Percentiles rank a stretch among this genome's conserved stretches.
Evolutionary conservation across 1,140 invertebrate genomes (phyloP).

Genomic region (Microplitis demolitor): DNA sequence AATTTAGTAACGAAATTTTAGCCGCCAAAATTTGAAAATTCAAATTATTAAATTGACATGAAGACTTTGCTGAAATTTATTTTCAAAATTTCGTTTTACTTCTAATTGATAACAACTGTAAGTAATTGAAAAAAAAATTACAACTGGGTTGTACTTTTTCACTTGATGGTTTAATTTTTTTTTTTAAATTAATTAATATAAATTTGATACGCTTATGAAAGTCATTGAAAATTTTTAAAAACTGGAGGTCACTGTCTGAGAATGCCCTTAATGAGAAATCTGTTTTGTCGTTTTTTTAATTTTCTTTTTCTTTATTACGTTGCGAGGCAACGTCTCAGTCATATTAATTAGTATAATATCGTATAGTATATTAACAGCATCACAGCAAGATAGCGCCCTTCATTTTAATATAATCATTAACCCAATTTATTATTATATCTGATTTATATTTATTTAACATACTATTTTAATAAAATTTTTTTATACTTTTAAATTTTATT

Average conservation of each 20-base stretch:
- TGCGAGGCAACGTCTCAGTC: conserved; percentile 17
- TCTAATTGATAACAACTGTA: too few relatives aligned
- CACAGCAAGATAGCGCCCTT: conserved; percentile 62
- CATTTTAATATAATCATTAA: conserved; percentile 50
- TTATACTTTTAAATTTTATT: neutral
- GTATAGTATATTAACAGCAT: conserved; percentile 59
- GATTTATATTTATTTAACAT: conserved; percentile 42
- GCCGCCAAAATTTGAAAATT: too few relatives aligned
- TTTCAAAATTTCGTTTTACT: too few relatives aligned
- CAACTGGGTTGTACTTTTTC: too few relatives aligned
- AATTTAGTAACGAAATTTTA: too few relatives aligned
- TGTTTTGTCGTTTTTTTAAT: conserved; percentile 5
- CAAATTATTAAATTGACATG: too few relatives aligned
- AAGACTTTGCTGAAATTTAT: too few relatives aligned
- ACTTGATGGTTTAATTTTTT: too few relatives aligned
- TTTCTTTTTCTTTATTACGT: neutral
- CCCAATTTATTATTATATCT: neutral
- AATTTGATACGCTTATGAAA: neutral
- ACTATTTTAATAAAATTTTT: conserved; percentile 29
- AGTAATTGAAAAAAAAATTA: too few relatives aligned
- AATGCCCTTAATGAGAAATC: conserved; percentile 2
- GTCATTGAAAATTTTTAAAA: neutral
- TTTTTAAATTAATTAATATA: too few relatives aligned
- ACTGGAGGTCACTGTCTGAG: too few relatives aligned
- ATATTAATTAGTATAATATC: conserved; percentile 37